Conservation (phyloP, 2,113 vertebrate genomes). For the Ceuthmochares aereus region DNA sequence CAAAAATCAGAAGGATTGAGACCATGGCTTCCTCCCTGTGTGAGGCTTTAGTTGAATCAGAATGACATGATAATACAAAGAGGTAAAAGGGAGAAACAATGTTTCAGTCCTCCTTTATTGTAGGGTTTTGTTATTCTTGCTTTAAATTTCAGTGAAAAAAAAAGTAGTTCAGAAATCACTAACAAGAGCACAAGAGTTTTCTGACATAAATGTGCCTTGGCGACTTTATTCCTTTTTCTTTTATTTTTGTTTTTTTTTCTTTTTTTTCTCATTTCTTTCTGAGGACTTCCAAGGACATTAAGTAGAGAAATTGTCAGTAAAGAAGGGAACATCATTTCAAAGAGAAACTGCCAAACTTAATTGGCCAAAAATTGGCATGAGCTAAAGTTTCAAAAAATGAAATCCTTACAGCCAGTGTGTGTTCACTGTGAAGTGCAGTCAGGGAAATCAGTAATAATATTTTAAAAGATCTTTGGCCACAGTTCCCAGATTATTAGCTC, state of each 20-base stretch:
- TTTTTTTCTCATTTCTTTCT: constrained; percentile 22
- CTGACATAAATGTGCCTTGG: constrained; percentile 51
- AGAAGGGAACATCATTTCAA: constrained; percentile 23
- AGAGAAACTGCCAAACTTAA: constrained; percentile 30
- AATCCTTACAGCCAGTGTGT: not conserved
- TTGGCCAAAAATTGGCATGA: not conserved
- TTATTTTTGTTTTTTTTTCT: not conserved
- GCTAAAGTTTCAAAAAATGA: not conserved
- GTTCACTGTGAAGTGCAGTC: not conserved
- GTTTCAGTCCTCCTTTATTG: constrained; percentile 56
- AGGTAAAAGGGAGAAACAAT: constrained; percentile 52
- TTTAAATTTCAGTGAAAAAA: constrained; percentile 70
- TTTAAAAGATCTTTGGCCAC: not conserved
- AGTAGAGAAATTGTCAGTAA: constrained; percentile 7
- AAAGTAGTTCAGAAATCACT: constrained; percentile 71
- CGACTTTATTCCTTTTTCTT: not conserved
- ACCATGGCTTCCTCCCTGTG: constrained; percentile 40
- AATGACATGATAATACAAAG: constrained; percentile 60
- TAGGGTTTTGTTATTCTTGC: constrained; percentile 52
- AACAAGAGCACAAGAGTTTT: constrained; percentile 69
- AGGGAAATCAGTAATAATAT: not conserved
- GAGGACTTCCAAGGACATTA: constrained; percentile 39
- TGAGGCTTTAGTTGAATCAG: constrained; percentile 60
- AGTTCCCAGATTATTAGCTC: not conserved
- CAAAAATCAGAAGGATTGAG: constrained; percentile 57